A percentile compares a stretch with the other conserved stretches of the same genome.
phyloP scores from a whole-genome alignment of 2,888 invertebrate species.

The Carcina quercana region DNA sequence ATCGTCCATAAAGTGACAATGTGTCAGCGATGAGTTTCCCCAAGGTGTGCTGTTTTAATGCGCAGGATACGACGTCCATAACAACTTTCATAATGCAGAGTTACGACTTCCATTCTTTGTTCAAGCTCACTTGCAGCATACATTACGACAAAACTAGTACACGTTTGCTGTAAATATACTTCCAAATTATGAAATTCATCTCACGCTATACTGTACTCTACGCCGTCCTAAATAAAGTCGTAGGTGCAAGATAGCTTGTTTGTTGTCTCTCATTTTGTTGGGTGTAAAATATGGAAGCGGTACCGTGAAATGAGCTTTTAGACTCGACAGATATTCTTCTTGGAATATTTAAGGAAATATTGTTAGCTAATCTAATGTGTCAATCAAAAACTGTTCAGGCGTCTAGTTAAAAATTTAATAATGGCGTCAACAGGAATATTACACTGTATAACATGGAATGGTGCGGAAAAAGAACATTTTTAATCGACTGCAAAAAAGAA shows the following conservation, averaged over 20 bases:
- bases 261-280: constrained; percentile 40
- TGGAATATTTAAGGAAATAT: too few relatives aligned
- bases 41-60: neutral
- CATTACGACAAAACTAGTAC: constrained; percentile 31
- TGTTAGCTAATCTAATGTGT: too few relatives aligned
- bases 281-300: constrained; percentile 60
- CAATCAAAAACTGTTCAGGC: too few relatives aligned
- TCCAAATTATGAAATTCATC: constrained; percentile 23
- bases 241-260: constrained; percentile 15
- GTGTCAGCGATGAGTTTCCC: too few relatives aligned
- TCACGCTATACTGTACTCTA: constrained; percentile 33
- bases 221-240: constrained; percentile 30
- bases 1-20: neutral
- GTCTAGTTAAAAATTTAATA: too few relatives aligned
- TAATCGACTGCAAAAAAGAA: too few relatives aligned
- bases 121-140: constrained; percentile 29
- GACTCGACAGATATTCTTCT: too few relatives aligned
- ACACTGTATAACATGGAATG: too few relatives aligned
- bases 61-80: too few relatives aligned
- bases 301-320: constrained; percentile 65
- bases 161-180: constrained; percentile 26
- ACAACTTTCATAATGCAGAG: constrained; percentile 21
- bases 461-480: too few relatives aligned
- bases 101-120: constrained; percentile 33
- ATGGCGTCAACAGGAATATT: too few relatives aligned